Base-by-base conservation (phyloP, 2,113 vertebrate species). In the Sorex fumeus region DNA sequence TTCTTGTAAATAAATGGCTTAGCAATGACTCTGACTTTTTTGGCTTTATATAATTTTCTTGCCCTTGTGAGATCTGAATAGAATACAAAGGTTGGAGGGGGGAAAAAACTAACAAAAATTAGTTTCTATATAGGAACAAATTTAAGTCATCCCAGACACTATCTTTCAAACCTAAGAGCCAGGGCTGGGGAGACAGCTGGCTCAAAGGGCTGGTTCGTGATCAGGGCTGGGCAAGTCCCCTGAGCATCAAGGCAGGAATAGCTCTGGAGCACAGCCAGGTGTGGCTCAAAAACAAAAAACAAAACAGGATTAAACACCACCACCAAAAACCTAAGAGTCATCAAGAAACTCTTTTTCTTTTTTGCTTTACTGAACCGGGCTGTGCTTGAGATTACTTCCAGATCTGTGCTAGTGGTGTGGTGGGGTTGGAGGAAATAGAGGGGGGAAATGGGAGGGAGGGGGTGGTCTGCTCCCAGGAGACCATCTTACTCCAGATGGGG, bases 141-240 rank as follows among this genome's bases (percentile, higher is more conserved):
- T 27, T n/a, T 76, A 50, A 66, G 79, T 80, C 64, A 64, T 28
- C 25, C 69, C 78, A 79, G 27, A 91, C 90, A 34, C 53, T 76
- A 23, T 77, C 40, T 91, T 92, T 88, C 78, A 90, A 90, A 77
- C 18, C 4, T 53, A 19, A 71, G 53, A 53, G 53, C 53, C 53
- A 53, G 53, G 53, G 53, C 53, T 53, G 53, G 53, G 53, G 53
- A 53, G 53, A 53, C 53, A 53, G 53, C 53, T 53, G 53, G 53
- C 53, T 53, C 53, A 53, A 53, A 53, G 53, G 53, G 18, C 53
- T 53, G 53, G 53, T 53, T 13, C 13, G 12, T 13, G 53, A 53
- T 53, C 53, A 53, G 13, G 53, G 18, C 53, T 15, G 53, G 13
- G 53, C 53, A 53, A 53, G 53, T 53, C 53, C 53, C 53, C 53